Evolutionary conservation across 2,888 invertebrate species (phyloP), one percentile per base, ranked within the genome.

Genomic region (Dusona sp.): DNA sequence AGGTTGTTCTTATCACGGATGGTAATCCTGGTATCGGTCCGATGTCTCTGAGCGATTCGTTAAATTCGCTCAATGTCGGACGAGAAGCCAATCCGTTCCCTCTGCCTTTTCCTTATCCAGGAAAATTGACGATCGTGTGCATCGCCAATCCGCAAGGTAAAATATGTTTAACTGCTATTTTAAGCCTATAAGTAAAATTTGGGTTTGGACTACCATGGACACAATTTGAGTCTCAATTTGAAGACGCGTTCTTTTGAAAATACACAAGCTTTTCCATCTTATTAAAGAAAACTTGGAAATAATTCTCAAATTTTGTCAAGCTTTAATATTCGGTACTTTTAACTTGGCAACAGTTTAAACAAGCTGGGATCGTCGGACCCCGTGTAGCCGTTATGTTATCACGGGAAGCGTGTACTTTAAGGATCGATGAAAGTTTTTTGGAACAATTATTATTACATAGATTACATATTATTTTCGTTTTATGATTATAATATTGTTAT

Each of bases 1-100:
- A 99, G 95, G 96, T 97, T 92, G 95, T 98, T 42, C 93, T 97
- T 48, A 95, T 98, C 54, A 97, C 97, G 0, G 98, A 98, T 94
- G 97, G 97, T 33, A 96, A 96, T 86, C 95, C 96, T 45, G 97
- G 97, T 33, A 94, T 96, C 64, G 97, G 97, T 3, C 94, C 95
- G 3, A 96, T 96, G 90, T 96, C 97, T 0, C 93, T 97, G 4
- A 95, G 95, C 75, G 95, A 95, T 79, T 96, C 96, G 0, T 93
- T 96, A 51, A 94, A 94, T 83, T 93, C 94, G 0, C 88, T 95
- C 54, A 94, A 94, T 90, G 88, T 93, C 13, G 94, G 95, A 79
- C 93, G 95, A 75, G 94, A 94, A 72, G 86, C 93, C 67, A 94
- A 94, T 90, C 95, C 95, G 36, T 96, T 97, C 89, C 98, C 98